Base-by-base conservation (phyloP, 1,140 invertebrate genomes). In the Potamilus streckersoni region DNA sequence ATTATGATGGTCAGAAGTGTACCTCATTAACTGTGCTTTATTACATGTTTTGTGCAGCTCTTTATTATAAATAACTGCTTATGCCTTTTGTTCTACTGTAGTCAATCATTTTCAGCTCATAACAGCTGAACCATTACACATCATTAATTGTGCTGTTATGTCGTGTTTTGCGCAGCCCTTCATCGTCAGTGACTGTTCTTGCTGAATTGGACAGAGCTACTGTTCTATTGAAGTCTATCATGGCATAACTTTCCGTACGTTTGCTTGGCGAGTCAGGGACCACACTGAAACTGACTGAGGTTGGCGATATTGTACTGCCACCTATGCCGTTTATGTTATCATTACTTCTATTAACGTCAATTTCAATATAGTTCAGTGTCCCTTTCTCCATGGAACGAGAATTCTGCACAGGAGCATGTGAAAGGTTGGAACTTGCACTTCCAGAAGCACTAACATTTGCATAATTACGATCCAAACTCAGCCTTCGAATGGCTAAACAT, bases 151-250 rank as follows among this genome's bases (percentile, higher is more conserved):
- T 86, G 58, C 88, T 89, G 79, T 90, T 91, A 70, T 91, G 90
- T n/a, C 90, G 80, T 15, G 90, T 91, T 79, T 90, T 90, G 59
- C 90, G 69, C 58, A 84, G 76, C 15, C 88, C 86, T 20, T 88
- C 83, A 17, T 87, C 87, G 14, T 83, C 82, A 64, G 86, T 82
- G 15, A 74, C 84, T 27, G 75, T 72, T 78, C 84, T 86, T 1
- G 85, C 83, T n/a, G 90, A 86, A 75, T 88, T 89, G 2, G 88
- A 89, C n/a, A 98, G 90, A 19, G 96, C 96, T 55, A 93, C 94
- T 2, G 96, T 98, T 89, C 95, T 95, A 83, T 97, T 94, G 88
- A 98, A 97, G 90, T 98, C 97, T 74, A 98, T 98, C 0, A 94
- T 96, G 15, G 95, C 96, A 85, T 98, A 98, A 65, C 95, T 94